phyloP scores from a whole-genome alignment of 2,888 invertebrate genomes.

The Taenaris catops region DNA sequence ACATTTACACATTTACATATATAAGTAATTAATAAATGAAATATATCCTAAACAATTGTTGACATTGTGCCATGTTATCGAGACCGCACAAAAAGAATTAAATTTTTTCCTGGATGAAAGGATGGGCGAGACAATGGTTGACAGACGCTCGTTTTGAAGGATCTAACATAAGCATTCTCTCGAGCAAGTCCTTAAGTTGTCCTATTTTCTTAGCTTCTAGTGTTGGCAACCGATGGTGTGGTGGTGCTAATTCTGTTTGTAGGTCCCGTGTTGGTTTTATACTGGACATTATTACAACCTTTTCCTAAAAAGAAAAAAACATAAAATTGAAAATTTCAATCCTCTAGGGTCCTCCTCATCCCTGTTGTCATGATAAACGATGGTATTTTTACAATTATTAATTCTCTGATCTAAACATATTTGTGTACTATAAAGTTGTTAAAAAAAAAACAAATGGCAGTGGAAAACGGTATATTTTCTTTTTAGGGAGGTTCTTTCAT shows the following conservation, averaged over 20 bases:
- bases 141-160: constrained; percentile 95
- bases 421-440: no score
- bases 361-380: no score
- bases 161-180: constrained; percentile 94
- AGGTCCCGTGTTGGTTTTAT: constrained; percentile 93
- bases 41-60: not conserved
- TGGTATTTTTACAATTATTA: no score
- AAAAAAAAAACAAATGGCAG: no score
- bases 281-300: constrained; percentile 96
- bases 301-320: no score
- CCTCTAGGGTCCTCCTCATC: no score
- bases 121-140: constrained; percentile 95
- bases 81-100: constrained; percentile 12
- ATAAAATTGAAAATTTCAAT: no score
- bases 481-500: no score
- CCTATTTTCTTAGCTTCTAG: constrained; percentile 94
- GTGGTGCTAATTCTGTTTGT: constrained; percentile 89
- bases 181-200: constrained; percentile 95
- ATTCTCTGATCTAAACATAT: no score
- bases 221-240: constrained; percentile 92
- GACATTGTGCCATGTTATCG: not conserved
- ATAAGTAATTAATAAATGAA: no score
- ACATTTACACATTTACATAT: no score
- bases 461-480: no score
- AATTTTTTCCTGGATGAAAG: constrained; percentile 97